Percentiles rank a stretch among this genome's conserved stretches.
Evolutionary conservation across 2,113 vertebrate species (phyloP).

Genomic region (Benitochromis conjunctus): DNA sequence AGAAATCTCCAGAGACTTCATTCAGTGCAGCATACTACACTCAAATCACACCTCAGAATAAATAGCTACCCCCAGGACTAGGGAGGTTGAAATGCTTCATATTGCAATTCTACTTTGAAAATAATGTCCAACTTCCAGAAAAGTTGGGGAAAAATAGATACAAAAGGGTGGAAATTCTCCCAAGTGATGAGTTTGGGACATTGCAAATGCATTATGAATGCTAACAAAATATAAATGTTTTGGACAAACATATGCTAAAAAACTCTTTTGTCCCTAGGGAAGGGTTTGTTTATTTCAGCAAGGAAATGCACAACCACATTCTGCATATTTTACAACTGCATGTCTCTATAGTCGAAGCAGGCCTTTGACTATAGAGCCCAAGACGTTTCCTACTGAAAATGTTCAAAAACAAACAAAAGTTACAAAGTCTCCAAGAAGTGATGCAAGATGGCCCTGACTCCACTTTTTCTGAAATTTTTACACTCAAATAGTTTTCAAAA

Average conservation of each 20-base stretch:
- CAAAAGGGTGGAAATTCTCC: neutral
- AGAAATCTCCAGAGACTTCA: neutral
- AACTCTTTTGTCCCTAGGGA: neutral
- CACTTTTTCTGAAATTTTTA: neutral
- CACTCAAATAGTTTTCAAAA: neutral
- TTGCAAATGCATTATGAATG: neutral
- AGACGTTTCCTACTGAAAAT: neutral
- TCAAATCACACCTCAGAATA: constrained; percentile 8
- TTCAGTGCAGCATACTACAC: neutral
- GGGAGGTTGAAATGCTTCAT: neutral
- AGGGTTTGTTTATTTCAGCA: neutral
- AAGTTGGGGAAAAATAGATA: neutral
- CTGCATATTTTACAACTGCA: neutral
- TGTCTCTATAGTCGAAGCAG: neutral
- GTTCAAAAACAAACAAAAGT: neutral
- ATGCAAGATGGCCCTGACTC: neutral
- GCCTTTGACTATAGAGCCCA: neutral
- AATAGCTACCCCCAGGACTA: neutral
- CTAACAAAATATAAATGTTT: neutral
- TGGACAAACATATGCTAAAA: neutral
- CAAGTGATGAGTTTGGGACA: neutral
- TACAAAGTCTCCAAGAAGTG: neutral
- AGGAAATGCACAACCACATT: neutral
- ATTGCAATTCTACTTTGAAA: neutral
- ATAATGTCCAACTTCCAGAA: accelerated